Percentiles rank a stretch among this genome's conserved stretches.
Conservation (phyloP, 2,797 vertebrate species). For the Pyrocephalus nanus region DNA sequence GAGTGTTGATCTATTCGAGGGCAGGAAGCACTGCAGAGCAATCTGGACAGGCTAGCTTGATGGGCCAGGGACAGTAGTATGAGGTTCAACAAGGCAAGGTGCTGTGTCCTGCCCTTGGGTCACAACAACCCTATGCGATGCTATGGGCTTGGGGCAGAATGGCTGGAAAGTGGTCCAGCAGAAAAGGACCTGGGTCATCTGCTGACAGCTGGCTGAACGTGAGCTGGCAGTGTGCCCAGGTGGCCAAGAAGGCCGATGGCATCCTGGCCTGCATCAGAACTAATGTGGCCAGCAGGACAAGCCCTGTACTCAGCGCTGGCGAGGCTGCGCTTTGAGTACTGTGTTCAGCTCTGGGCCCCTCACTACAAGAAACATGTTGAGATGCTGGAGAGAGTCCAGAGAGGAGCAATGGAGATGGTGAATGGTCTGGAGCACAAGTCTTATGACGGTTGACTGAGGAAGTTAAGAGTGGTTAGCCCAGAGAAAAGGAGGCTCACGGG, state of each 20-base stretch:
- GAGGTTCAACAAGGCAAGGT: not conserved
- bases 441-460: not conserved
- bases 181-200: not conserved
- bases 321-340: not conserved
- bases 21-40: not conserved
- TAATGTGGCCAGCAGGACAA: not conserved
- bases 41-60: not conserved
- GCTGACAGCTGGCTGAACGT: fast-evolving
- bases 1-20: not conserved
- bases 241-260: not conserved
- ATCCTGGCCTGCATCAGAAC: not conserved
- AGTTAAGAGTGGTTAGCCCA: no score
- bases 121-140: no score
- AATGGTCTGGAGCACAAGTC: not conserved
- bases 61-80: fast-evolving
- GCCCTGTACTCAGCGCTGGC: not conserved
- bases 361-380: not conserved
- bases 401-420: not conserved
- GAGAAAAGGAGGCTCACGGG: not conserved
- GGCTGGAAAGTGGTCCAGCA: not conserved
- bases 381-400: not conserved
- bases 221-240: not conserved
- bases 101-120: not conserved
- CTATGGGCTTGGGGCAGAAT: not conserved
- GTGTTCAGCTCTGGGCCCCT: not conserved